Conservation (phyloP, 2,888 invertebrate genomes). For the Sthenelais limicola region DNA sequence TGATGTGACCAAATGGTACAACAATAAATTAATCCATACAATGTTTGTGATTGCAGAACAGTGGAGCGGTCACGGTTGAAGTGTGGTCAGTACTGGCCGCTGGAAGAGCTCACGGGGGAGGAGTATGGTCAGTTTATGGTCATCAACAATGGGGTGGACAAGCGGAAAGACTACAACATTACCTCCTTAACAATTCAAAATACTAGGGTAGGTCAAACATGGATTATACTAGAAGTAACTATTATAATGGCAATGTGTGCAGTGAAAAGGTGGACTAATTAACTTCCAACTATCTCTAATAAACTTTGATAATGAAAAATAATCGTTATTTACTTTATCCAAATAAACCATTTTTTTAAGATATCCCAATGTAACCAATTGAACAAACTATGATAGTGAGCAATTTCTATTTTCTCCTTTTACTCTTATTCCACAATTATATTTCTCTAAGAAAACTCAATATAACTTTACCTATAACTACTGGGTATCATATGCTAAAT, state of each 20-base stretch:
- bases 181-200: conserved; percentile 81
- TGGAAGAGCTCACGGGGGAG: conserved; percentile 77
- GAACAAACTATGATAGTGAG: neutral
- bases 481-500: too few species aligned
- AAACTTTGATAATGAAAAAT: neutral
- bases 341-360: too few species aligned
- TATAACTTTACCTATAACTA: neutral
- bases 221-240: neutral
- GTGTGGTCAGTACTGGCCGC: conserved; percentile 98
- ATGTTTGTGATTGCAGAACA: too few species aligned
- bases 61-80: conserved; percentile 93
- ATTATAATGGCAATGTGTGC: neutral
- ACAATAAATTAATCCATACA: too few species aligned
- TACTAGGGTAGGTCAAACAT: conserved; percentile 45
- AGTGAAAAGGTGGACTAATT: neutral
- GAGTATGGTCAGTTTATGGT: conserved; percentile 70
- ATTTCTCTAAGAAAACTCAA: neutral
- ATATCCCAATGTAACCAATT: neutral
- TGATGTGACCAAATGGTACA: too few species aligned
- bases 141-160: conserved; percentile 77
- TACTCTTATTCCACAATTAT: neutral
- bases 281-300: neutral
- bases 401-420: neutral
- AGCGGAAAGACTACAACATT: conserved; percentile 86
- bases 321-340: conserved; percentile 2